These are phyloP conservation scores for Carassius gibelio DNA, from an alignment of 2,113 vertebrate species.

Conservation along the genomic window DNA sequence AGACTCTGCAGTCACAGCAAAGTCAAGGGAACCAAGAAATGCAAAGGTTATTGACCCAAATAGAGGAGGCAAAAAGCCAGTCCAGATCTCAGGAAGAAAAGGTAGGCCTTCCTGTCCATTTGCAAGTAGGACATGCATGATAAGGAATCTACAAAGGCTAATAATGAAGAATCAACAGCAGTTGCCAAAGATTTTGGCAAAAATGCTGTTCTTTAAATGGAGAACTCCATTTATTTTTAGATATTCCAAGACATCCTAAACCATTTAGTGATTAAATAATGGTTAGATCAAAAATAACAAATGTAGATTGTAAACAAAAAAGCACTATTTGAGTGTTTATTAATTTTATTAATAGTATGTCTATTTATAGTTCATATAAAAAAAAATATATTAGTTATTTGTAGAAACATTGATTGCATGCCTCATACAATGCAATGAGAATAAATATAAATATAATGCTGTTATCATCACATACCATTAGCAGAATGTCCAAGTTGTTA, in stretches of 20 bases:
- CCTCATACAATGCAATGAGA: too few species aligned
- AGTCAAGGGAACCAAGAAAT: conserved; percentile 86
- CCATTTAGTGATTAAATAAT: neutral
- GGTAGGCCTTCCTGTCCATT: conserved; percentile 76
- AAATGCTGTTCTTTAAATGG: neutral
- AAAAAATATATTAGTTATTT: too few species aligned
- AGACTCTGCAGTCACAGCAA: conserved; percentile 78
- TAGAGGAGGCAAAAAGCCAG: conserved; percentile 80
- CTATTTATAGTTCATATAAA: neutral
- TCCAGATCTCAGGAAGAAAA: conserved; percentile 79
- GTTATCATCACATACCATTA: neutral
- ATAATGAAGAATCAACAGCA: neutral
- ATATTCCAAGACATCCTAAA: neutral
- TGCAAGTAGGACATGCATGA: neutral
- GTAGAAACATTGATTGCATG: too few species aligned
- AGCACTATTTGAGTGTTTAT: neutral
- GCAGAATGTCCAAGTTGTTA: neutral
- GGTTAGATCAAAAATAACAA: neutral
- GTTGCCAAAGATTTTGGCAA: neutral
- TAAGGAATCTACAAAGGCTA: neutral
- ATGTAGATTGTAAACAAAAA: neutral
- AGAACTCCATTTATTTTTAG: neutral
- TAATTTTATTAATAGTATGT: neutral
- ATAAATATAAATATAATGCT: too few species aligned
- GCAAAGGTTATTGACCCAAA: conserved; percentile 77